Evolutionary conservation across 2,797 vertebrate genomes (phyloP).

Genomic region (Meda fulgida): DNA sequence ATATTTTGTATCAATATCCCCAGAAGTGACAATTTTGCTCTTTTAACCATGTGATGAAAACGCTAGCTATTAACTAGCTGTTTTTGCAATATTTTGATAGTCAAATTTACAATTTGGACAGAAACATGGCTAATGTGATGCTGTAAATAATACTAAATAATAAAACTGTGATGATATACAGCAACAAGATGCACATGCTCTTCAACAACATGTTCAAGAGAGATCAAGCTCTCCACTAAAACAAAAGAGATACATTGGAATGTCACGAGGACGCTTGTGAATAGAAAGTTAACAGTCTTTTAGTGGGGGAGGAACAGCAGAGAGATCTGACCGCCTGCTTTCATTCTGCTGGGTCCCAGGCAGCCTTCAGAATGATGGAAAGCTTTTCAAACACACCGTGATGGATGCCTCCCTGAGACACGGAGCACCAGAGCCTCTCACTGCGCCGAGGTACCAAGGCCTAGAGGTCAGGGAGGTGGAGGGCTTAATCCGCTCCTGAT

Average conservation of each 20-base stretch:
- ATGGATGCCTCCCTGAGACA: slow-evolving; percentile 57
- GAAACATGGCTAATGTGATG: not conserved
- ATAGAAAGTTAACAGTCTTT: slow-evolving; percentile 41
- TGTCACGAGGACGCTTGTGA: slow-evolving; percentile 16
- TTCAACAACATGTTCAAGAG: not conserved
- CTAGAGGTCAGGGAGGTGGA: slow-evolving; percentile 30
- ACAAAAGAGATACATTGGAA: slow-evolving; percentile 20
- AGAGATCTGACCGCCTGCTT: slow-evolving; percentile 48
- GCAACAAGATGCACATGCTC: not conserved
- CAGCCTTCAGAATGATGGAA: slow-evolving; percentile 57
- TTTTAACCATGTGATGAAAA: not conserved
- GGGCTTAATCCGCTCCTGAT: slow-evolving; percentile 39
- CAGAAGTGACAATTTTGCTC: not conserved
- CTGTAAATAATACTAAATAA: not conserved
- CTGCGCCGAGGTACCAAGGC: slow-evolving; percentile 34
- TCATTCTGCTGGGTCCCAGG: slow-evolving; percentile 45
- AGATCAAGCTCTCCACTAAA: slow-evolving; percentile 34
- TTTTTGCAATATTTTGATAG: not conserved
- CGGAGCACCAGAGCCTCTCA: slow-evolving; percentile 31
- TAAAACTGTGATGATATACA: not conserved
- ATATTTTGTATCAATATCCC: not conserved
- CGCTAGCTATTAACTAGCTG: not conserved
- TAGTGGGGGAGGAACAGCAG: slow-evolving; percentile 37
- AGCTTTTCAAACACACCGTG: slow-evolving; percentile 60
- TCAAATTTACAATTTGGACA: not conserved